A percentile compares a stretch with the other conserved stretches of the same genome.
phyloP scores from a whole-genome alignment of 2,113 vertebrate species.

The Rhabdornis inornatus region DNA sequence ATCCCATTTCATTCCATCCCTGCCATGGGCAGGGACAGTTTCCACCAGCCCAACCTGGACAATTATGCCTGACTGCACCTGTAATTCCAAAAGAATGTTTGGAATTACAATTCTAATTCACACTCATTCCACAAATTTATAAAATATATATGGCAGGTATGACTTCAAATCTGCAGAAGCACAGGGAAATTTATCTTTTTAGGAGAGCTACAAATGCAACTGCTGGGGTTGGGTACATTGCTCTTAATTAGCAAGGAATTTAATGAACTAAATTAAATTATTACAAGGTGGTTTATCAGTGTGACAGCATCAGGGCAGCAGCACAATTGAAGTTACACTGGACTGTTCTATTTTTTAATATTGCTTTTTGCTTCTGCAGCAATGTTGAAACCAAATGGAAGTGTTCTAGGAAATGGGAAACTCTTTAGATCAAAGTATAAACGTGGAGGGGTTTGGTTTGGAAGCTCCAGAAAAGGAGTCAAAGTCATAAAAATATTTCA shows the following conservation, averaged over 20 bases:
- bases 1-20: not conserved
- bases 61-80: not conserved
- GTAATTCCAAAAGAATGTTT: not conserved
- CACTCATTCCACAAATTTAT: not conserved
- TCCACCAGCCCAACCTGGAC: not conserved
- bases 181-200: not conserved
- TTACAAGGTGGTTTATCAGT: not conserved
- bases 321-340: not conserved
- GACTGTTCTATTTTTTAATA: not conserved
- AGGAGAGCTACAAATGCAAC: not conserved
- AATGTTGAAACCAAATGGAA: not conserved
- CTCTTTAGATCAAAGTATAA: not conserved
- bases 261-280: not conserved
- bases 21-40: not conserved
- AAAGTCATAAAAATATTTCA: too few species aligned
- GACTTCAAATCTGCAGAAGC: not conserved
- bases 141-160: not conserved
- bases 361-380: not conserved
- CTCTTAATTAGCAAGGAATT: constrained; percentile 14
- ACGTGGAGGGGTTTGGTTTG: not conserved
- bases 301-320: not conserved
- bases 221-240: not conserved
- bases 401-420: not conserved
- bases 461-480: not conserved
- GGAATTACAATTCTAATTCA: not conserved